A percentile compares a stretch with the other conserved stretches of the same genome.
Evolutionary conservation across 2,888 invertebrate species (phyloP).

Genomic region (Drosophila vallismaia): DNA sequence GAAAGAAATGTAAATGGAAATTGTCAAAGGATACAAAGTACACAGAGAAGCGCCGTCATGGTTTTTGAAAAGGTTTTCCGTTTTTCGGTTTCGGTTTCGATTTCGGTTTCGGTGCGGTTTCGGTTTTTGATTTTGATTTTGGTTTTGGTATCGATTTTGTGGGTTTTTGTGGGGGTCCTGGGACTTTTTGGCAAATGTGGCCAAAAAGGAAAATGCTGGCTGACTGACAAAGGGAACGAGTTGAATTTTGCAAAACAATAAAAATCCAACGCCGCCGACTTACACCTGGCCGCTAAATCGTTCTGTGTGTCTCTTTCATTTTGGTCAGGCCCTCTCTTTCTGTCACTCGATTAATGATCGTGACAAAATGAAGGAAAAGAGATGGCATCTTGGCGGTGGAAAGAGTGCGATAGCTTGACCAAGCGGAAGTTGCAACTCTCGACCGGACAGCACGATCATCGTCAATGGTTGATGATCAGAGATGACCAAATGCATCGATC

Average conservation of each 20-base stretch:
- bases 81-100: conserved; percentile 21
- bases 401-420: conserved; percentile 13
- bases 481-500: neutral
- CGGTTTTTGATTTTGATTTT: conserved; percentile 26
- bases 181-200: conserved; percentile 51
- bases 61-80: conserved; percentile 46
- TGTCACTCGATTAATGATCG: conserved; percentile 42
- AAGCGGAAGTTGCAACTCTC: conserved; percentile 64
- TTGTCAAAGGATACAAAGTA: conserved; percentile 67
- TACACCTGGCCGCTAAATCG: conserved; percentile 47
- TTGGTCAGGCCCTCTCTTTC: neutral
- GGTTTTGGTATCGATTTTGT: conserved; percentile 5
- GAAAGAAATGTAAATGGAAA: conserved; percentile 47
- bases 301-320: neutral
- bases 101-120: conserved; percentile 12
- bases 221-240: conserved; percentile 61
- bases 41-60: conserved; percentile 65
- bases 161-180: conserved; percentile 15
- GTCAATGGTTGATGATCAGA: conserved; percentile 4
- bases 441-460: conserved; percentile 14
- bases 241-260: conserved; percentile 55
- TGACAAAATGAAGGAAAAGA: conserved; percentile 7
- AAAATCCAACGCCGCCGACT: conserved; percentile 34
- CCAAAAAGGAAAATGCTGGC: conserved; percentile 45
- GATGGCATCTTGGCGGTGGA: neutral